Conservation (phyloP, 2,888 invertebrate species). For the Gortyna flavago region DNA sequence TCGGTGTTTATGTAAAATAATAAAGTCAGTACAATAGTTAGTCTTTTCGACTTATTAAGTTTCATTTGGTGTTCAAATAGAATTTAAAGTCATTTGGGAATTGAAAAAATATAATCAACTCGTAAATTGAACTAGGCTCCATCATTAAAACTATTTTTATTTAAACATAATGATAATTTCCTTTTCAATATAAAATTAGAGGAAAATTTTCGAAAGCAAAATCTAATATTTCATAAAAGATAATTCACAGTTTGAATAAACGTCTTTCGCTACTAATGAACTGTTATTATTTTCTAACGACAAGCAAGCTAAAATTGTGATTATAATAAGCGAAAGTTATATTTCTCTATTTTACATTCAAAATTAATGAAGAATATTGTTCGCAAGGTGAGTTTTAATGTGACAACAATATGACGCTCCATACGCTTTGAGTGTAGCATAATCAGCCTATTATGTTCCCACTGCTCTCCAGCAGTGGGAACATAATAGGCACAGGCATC, state of each 20-base stretch:
- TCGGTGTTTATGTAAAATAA: conserved; percentile 53
- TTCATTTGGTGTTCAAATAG: neutral
- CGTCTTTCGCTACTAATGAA: conserved; percentile 57
- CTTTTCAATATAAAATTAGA: conserved; percentile 43
- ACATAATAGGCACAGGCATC: no score
- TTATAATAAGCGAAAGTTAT: conserved; percentile 36
- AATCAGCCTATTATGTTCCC: neutral
- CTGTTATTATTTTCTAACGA: conserved; percentile 58
- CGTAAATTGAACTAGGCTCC: neutral
- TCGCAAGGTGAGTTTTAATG: neutral
- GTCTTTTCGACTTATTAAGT: conserved; percentile 6
- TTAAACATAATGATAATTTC: conserved; percentile 34
- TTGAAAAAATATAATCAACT: neutral
- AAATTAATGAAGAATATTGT: conserved; percentile 11
- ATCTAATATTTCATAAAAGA: conserved; percentile 45
- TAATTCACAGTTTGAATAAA: conserved; percentile 52
- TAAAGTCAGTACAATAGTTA: conserved; percentile 25
- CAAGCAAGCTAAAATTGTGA: conserved; percentile 45
- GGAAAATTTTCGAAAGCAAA: conserved; percentile 51
- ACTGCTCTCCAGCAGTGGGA: neutral
- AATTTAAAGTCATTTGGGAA: no score
- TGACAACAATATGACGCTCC: neutral
- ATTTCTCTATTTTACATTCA: conserved; percentile 24
- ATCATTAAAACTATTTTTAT: conserved; percentile 37
- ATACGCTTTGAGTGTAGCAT: neutral